Conservation (phyloP, 2,797 vertebrate genomes). For the Sebastes cheni region DNA sequence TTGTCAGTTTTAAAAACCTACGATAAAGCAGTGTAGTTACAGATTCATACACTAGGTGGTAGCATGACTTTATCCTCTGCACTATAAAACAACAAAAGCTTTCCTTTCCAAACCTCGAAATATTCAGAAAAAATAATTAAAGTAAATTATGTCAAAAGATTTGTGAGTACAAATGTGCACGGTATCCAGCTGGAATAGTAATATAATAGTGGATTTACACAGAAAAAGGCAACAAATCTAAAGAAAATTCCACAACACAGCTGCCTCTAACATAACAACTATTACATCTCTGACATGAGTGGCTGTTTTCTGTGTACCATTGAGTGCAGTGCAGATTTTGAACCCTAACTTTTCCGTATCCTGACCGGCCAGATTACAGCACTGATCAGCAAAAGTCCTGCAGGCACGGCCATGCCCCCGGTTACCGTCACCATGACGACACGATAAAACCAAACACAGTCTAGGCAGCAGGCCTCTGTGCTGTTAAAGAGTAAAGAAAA, state of each 20-base stretch:
- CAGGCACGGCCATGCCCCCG: slow-evolving; percentile 76
- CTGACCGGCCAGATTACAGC: slow-evolving; percentile 87
- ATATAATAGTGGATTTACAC: background rate
- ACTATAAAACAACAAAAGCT: background rate
- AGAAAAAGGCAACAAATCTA: background rate
- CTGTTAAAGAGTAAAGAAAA: slow-evolving; percentile 47
- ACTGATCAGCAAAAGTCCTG: slow-evolving; percentile 75
- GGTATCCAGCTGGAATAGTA: background rate
- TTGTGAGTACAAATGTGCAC: background rate
- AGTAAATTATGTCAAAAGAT: background rate
- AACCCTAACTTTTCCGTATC: slow-evolving; percentile 78
- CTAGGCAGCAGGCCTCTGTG: slow-evolving; percentile 79
- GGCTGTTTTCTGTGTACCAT: background rate
- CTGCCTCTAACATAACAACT: background rate
- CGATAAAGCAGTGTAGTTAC: slow-evolving; percentile 13
- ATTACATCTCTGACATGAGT: background rate
- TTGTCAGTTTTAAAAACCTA: background rate
- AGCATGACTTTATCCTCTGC: background rate
- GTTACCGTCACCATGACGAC: slow-evolving; percentile 87
- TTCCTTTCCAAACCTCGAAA: background rate
- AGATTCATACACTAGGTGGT: slow-evolving; percentile 43
- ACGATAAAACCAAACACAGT: slow-evolving; percentile 85
- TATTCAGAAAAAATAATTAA: background rate
- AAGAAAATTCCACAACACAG: background rate
- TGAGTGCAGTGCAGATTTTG: background rate